phyloP scores from a whole-genome alignment of 2,797 vertebrate genomes.

The Lagorchestes hirsutus region DNA sequence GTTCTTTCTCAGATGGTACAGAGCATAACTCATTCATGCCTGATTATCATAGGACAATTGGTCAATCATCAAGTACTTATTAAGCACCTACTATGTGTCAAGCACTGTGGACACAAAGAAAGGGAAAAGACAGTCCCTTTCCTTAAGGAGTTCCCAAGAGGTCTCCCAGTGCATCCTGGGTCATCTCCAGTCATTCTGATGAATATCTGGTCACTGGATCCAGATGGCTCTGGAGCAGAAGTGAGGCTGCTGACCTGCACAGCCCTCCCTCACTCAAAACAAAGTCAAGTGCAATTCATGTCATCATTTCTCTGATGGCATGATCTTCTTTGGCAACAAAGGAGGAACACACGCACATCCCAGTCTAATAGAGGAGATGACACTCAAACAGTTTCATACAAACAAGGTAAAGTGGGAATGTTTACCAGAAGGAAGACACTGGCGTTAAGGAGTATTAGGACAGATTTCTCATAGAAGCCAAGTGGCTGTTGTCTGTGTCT shows the following conservation, averaged over 20 bases:
- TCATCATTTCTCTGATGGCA: too few species aligned
- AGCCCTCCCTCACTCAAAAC: too few species aligned
- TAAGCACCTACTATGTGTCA: not conserved
- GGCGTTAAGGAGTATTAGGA: not conserved
- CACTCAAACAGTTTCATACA: not conserved
- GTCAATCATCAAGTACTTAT: not conserved
- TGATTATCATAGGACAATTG: not conserved
- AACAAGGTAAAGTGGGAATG: not conserved
- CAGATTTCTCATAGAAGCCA: not conserved
- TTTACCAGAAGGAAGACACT: not conserved
- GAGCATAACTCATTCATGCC: not conserved
- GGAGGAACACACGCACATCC: too few species aligned
- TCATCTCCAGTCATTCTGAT: too few species aligned
- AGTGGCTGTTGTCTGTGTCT: not conserved
- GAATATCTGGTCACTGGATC: too few species aligned
- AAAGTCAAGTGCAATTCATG: too few species aligned
- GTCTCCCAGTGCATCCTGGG: too few species aligned
- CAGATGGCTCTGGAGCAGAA: too few species aligned
- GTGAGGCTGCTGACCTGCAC: too few species aligned
- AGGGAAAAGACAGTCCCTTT: not conserved
- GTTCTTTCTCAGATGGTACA: not conserved
- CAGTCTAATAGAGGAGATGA: not conserved
- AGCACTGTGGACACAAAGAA: not conserved
- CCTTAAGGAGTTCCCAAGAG: not conserved
- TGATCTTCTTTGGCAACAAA: too few species aligned